Percentiles rank a stretch among this genome's conserved stretches.
Evolutionary conservation across 2,888 invertebrate genomes (phyloP).

Genomic region (Cataglyphis albicans): DNA sequence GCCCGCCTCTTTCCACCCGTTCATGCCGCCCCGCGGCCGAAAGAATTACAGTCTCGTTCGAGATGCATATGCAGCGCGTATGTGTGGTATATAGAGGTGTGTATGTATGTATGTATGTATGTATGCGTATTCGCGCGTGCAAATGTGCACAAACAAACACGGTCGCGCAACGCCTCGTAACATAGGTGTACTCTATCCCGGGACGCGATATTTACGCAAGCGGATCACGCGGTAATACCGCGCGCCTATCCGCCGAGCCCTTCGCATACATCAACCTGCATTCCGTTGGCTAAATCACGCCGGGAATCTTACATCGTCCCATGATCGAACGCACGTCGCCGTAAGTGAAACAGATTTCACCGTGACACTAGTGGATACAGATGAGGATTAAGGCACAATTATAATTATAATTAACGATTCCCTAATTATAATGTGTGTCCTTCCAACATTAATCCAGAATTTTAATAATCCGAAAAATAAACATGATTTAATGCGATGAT

Average conservation of each 20-base stretch:
- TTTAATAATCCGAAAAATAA: neutral
- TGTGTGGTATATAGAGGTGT: neutral
- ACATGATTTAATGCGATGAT: neutral
- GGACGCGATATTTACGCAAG: conserved; percentile 54
- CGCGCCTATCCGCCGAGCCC: conserved; percentile 51
- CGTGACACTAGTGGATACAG: neutral
- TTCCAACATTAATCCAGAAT: neutral
- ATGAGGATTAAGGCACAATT: conserved; percentile 3
- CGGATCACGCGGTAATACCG: conserved; percentile 50
- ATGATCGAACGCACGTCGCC: conserved; percentile 45
- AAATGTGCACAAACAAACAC: conserved; percentile 38
- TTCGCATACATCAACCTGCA: conserved; percentile 51
- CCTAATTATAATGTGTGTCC: neutral
- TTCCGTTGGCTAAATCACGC: conserved; percentile 53
- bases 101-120: too few relatives aligned
- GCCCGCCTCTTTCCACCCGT: neutral
- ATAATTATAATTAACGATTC: conserved; percentile 4
- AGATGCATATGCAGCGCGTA: conserved; percentile 16
- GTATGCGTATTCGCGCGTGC: neutral
- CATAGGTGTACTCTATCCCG: conserved; percentile 32
- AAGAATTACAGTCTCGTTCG: conserved; percentile 67
- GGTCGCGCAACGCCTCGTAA: conserved; percentile 44
- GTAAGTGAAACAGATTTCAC: conserved; percentile 35
- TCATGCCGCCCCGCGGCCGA: conserved; percentile 37
- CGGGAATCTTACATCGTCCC: conserved; percentile 47